Conservation (phyloP, 2,113 vertebrate species). For the Carlito syrichta region DNA sequence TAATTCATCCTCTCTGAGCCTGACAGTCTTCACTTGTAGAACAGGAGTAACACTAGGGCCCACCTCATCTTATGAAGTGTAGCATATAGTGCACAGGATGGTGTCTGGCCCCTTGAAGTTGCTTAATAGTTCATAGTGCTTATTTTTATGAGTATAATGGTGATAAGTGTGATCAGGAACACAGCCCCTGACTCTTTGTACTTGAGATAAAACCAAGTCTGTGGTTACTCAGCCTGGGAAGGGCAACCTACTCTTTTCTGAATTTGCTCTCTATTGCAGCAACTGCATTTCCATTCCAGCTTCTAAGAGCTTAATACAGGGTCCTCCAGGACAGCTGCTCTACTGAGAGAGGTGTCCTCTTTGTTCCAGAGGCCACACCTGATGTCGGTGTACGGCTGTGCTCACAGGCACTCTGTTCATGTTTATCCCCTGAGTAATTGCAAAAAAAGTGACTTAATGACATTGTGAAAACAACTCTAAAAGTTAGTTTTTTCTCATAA, state of each 20-base stretch:
- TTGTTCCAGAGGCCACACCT: slow-evolving; percentile 27
- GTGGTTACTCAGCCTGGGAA: rapidly evolving
- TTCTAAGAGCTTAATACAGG: neutral
- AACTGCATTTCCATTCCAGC: neutral
- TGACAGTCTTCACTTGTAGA: neutral
- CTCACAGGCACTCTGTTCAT: neutral
- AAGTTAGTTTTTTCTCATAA: slow-evolving; percentile 54
- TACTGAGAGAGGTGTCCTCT: neutral
- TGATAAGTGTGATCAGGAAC: neutral
- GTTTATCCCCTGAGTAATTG: slow-evolving; percentile 35
- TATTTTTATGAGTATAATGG: neutral
- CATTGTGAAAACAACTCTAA: slow-evolving; percentile 47
- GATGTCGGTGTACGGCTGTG: slow-evolving; percentile 28
- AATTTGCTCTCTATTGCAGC: neutral
- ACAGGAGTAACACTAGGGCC: neutral
- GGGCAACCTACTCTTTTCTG: neutral
- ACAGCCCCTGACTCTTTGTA: neutral
- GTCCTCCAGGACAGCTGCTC: neutral
- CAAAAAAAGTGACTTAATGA: slow-evolving; percentile 49
- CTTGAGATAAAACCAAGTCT: neutral
- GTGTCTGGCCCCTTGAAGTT: neutral
- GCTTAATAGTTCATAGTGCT: neutral
- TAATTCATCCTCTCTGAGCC: neutral
- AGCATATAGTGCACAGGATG: rapidly evolving
- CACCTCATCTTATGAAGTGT: neutral